These are phyloP conservation scores for Phalloptychus januarius DNA, from an alignment of 2,797 vertebrate genomes.

Conservation along the genomic window DNA sequence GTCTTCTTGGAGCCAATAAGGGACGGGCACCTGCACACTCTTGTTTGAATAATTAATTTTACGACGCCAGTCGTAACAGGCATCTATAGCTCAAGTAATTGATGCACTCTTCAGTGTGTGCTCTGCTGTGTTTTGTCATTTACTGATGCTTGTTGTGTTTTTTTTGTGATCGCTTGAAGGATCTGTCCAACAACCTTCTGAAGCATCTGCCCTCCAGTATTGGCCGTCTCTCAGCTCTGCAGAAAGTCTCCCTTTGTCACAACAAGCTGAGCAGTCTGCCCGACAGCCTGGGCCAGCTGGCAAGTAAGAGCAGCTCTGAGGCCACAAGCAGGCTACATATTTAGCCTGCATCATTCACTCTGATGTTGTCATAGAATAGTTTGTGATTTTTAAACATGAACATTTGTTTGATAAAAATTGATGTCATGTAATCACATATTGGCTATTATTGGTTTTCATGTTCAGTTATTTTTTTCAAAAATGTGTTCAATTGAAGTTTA, in stretches of 20 bases:
- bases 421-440: neutral
- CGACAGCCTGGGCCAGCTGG: conserved; percentile 54
- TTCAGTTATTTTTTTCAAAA: neutral
- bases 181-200: conserved; percentile 67
- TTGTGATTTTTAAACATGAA: neutral
- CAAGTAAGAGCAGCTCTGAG: conserved; percentile 46
- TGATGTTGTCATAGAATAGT: neutral
- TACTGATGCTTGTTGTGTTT: neutral
- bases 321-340: neutral
- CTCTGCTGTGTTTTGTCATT: conserved; percentile 5
- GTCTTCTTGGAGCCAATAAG: too few species aligned
- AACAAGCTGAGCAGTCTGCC: conserved; percentile 69
- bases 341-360: neutral
- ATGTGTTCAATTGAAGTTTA: neutral
- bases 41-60: too few species aligned
- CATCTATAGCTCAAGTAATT: neutral
- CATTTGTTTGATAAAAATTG: neutral
- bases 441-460: neutral
- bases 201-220: conserved; percentile 54
- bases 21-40: too few species aligned
- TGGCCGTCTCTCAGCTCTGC: conserved; percentile 56
- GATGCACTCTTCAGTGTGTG: neutral
- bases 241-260: conserved; percentile 61
- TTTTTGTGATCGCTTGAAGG: conserved; percentile 49
- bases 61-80: too few species aligned